phyloP scores from a whole-genome alignment of 2,888 invertebrate species.

The Platycnemis pennipes region DNA sequence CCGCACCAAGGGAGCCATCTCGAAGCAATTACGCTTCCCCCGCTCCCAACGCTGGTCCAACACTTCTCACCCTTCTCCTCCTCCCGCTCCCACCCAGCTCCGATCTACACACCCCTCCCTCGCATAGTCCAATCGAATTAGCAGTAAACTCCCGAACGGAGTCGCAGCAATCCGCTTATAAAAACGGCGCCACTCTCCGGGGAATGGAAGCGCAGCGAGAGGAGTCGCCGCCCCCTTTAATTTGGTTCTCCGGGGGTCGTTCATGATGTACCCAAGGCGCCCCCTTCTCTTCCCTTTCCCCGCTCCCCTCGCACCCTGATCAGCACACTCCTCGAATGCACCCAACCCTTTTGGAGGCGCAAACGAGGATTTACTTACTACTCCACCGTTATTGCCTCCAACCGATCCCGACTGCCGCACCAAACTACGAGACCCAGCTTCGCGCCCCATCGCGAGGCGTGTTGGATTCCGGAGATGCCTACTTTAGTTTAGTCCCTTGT shows the following conservation, averaged over 20 bases:
- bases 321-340: neutral
- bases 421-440: neutral
- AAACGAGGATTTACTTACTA: slow-evolving; percentile 49
- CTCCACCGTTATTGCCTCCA: neutral
- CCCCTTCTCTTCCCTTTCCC: neutral
- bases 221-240: neutral
- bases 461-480: slow-evolving; percentile 28
- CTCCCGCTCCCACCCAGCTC: neutral
- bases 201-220: neutral
- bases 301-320: neutral
- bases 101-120: neutral
- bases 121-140: slow-evolving; percentile 44
- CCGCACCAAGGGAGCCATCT: neutral
- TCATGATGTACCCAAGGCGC: slow-evolving; percentile 29
- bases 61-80: neutral
- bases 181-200: neutral
- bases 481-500: slow-evolving; percentile 17
- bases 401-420: no score
- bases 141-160: slow-evolving; percentile 45
- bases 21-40: slow-evolving; percentile 3
- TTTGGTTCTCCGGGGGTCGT: slow-evolving; percentile 32
- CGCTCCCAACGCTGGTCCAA: neutral
- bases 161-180: slow-evolving; percentile 35
- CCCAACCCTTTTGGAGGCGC: neutral
- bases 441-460: neutral